Base-by-base conservation (phyloP, 2,113 vertebrate genomes). In the Callaeas wilsoni region DNA sequence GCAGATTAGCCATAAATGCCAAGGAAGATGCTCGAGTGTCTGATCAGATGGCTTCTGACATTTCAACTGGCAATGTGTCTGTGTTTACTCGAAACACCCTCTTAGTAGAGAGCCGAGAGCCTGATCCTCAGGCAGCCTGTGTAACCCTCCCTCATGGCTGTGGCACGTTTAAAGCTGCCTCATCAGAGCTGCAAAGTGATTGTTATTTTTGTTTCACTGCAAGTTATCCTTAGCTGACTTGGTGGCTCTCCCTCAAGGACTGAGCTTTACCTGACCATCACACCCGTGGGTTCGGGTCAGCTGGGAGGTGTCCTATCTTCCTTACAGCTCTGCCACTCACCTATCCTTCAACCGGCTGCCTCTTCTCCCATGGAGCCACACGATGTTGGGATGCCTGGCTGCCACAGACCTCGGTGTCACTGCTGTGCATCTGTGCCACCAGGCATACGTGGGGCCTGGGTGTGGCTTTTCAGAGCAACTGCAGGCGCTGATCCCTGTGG, bases 371-470 rank as follows among this genome's bases (percentile, higher is more conserved):
- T 16, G 18, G 46, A 7, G 44, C 16, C 11, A 2, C 16, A 2
- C 6, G 0, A 0, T 8, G 20, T 11, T 33, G 22, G 16, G 12
- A 25, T 44, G 50, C 29, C 57, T 1, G 7, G 23, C 32, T 50
- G 49, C 26, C 9, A 33, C 20, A 6, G 39, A 15, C 6, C n/a
- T 7, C 0, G 2, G 1, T 42, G 79, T 32, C 50, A 22, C 83
- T 16, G 44, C 47, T 1, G 0, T 16, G 32, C 20, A 4, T n/a
- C n/a, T 30, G n/a, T 57, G 39, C 37, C 41, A 47, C 52, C 21
- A 8, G 33, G 10, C 0, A 0, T 18, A 10, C 2, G 1, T 4
- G 1, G 7, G 14, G 17, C 64, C n/a, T 2, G 3, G 15, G 17
- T 3, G 4, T 23, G 46, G 29, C 33, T 59, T 63, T 53, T 47